Evolutionary conservation across 2,797 vertebrate species (phyloP).

Genomic region (Schizopygopsis pylzovi): DNA sequence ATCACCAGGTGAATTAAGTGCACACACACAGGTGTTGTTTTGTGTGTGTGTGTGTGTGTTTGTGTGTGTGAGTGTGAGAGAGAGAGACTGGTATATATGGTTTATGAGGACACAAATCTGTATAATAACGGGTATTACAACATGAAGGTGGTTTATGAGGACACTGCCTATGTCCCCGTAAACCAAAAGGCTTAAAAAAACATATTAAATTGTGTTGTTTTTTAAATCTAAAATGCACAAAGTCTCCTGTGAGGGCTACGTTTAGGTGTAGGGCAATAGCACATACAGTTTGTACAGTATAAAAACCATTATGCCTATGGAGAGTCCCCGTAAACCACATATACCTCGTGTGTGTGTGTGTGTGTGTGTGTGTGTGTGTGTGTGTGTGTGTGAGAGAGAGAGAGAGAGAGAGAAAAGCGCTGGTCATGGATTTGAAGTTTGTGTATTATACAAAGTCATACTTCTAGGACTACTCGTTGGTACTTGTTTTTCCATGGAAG

Average conservation of each 20-base stretch:
- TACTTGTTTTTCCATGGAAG: neutral
- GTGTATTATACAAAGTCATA: conserved; percentile 23
- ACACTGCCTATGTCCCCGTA: too few relatives aligned
- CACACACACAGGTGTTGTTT: conserved; percentile 21
- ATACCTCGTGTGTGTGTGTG: neutral
- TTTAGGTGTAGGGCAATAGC: too few relatives aligned
- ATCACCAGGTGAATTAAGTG: conserved; percentile 24
- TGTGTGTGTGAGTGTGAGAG: neutral
- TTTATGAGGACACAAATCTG: too few relatives aligned
- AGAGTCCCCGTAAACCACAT: too few relatives aligned
- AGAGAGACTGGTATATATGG: conserved; percentile 37
- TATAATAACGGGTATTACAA: too few relatives aligned
- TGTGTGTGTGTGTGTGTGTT: neutral
- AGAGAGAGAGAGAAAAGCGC: conserved; percentile 45
- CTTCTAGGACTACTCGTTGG: conserved; percentile 16
- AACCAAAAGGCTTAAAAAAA: too few relatives aligned
- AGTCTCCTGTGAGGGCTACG: too few relatives aligned
- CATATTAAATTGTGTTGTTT: too few relatives aligned
- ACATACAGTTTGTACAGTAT: too few relatives aligned
- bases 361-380: neutral
- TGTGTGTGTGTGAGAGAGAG: conserved; percentile 43
- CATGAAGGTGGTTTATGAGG: too few relatives aligned
- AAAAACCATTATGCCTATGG: too few relatives aligned
- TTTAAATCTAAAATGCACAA: too few relatives aligned
- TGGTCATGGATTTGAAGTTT: conserved; percentile 9